Evolutionary conservation across 2,113 vertebrate species (phyloP), one percentile per base, ranked within the genome.

Genomic region (Anseranas semipalmata): DNA sequence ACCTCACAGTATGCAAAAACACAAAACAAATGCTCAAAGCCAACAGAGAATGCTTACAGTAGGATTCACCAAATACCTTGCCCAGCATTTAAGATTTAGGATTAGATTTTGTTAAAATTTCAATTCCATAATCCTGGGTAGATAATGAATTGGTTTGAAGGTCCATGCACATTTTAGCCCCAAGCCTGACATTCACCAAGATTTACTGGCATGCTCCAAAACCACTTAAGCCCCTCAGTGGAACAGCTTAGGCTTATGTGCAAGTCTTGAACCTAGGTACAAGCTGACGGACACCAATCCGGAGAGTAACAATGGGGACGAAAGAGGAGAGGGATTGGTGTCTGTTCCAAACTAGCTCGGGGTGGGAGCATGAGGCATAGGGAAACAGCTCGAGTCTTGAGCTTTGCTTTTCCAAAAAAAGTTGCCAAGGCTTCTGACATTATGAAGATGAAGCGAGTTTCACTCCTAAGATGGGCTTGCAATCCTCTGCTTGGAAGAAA

Each of bases 371-470:
- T 10, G 21, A 91, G 60, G 53, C 88, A 89, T 9, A 85, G 58
- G 52, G 74, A 87, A 85, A 89, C 25, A 52, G 33, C 68, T 79
- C 62, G n/a, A 55, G 43, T 63, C 32, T 87, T 0, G 0, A 88
- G 82, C 55, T 91, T 80, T 71, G 55, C 67, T 96, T 93, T 96
- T 94, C 89, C 91, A 94, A 86, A 46, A 39, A n/a, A 90, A 76
- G 79, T 90, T 96, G 92, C 93, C 85, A 95, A 92, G 88, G 76
- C 33, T 45, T 81, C 80, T 89, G 85, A 87, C 81, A 39, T 95
- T 74, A 85, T 10, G 10, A 95, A 78, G 89, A 92, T 60, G 62
- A 95, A 95, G 48, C 28, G 43, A 89, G 65, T 87, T 95, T 85
- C 71, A 2, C 53, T 96, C 87, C 89, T 94, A 95, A 95, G 90